phyloP scores from a whole-genome alignment of 2,888 invertebrate species.

The Drosophila mimetica region DNA sequence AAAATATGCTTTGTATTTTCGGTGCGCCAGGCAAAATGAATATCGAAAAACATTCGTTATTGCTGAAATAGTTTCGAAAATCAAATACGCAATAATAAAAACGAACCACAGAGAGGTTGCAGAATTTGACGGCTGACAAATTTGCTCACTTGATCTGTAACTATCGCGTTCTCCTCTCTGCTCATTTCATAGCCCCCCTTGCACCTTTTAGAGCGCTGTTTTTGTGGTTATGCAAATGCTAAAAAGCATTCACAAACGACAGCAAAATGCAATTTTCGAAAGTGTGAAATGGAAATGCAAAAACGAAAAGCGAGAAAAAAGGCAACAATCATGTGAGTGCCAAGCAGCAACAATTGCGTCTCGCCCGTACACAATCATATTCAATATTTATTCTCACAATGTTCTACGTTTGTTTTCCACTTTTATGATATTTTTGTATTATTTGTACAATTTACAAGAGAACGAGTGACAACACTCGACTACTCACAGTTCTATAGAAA shows the following conservation, averaged over 20 bases:
- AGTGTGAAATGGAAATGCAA: constrained; percentile 59
- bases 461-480: neutral
- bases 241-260: constrained; percentile 35
- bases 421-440: neutral
- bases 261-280: constrained; percentile 58
- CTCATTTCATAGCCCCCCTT: constrained; percentile 1
- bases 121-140: constrained; percentile 31
- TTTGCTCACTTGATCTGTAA: constrained; percentile 12
- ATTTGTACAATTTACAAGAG: neutral
- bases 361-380: neutral
- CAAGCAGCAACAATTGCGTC: constrained; percentile 35
- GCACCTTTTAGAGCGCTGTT: constrained; percentile 27
- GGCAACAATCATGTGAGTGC: constrained; percentile 59
- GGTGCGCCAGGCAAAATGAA: constrained; percentile 22
- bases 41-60: constrained; percentile 44
- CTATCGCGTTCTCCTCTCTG: neutral
- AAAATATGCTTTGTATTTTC: constrained; percentile 57
- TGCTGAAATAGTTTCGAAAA: constrained; percentile 44
- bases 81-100: constrained; percentile 63
- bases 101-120: neutral
- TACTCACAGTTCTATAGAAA: neutral
- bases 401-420: neutral
- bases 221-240: constrained; percentile 67
- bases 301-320: constrained; percentile 33
- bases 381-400: constrained; percentile 15